Evolutionary conservation across 2,113 vertebrate genomes (phyloP), one percentile per base, ranked within the genome.

Genomic region (Leptobrachium ailaonicum): DNA sequence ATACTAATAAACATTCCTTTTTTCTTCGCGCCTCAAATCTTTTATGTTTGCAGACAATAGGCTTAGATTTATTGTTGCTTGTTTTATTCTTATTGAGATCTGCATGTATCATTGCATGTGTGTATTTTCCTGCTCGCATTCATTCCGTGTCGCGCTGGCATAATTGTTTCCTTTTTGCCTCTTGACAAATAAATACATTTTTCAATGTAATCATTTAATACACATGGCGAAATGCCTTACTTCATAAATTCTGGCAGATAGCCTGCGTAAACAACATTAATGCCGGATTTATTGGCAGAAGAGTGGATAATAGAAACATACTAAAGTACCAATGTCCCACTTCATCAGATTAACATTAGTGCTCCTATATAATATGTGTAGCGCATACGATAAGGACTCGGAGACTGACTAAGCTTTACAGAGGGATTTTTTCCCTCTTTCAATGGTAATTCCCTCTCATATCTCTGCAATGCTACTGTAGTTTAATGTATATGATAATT

Each of bases 401-500:
- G 3, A 12, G 13, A 1, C 56, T 14, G 13, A 14, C 13, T 8
- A 12, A 12, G 13, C 10, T 60, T 60, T 60, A 60, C 10, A 60
- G 56, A 11, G 10, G 50, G 50, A 8, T 60, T 60, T 60, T 60
- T 60, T 60, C 8, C 47, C 47, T 50, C 47, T 50, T 32, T 50
- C 47, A 50, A 8, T 50, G 47, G 47, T 66, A 66, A 40, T 32
- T 32, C 20, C 20, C 20, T 32, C 20, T 32, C 20, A 32, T 32
- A 32, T 66, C 40, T 66, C 13, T 40, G 40, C 20, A 40, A 9
- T 40, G 20, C 20, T 40, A 45, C 32, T 32, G 45, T 47, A 73
- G 45, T 75, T 73, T 63, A 74, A 63, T 44, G 62, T 44, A 45
- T n/a, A 32, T 74, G n/a, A n/a, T 20, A 44, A n/a, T 44, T 44